Evolutionary conservation across 2,888 invertebrate genomes (phyloP).

Genomic region (Scaptomyza parva): DNA sequence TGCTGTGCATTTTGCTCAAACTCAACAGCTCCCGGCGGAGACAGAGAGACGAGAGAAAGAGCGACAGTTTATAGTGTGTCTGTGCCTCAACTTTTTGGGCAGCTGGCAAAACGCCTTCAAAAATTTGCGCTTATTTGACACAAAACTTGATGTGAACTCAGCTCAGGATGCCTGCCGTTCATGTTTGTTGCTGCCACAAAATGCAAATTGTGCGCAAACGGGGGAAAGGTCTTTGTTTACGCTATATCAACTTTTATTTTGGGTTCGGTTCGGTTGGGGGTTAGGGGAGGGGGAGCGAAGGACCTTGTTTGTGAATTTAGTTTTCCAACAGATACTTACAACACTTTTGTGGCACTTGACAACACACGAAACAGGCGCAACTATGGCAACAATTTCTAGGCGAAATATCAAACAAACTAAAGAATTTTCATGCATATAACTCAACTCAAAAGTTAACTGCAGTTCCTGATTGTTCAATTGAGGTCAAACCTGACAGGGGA

Average conservation of each 20-base stretch:
- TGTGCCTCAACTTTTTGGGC: constrained; percentile 23
- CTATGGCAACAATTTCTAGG: constrained; percentile 65
- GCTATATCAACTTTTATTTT: constrained; percentile 63
- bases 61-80: constrained; percentile 34
- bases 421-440: constrained; percentile 36
- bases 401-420: constrained; percentile 57
- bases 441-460: constrained; percentile 47
- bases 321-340: constrained; percentile 70
- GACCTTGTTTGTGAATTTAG: constrained; percentile 54
- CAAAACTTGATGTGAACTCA: constrained; percentile 59
- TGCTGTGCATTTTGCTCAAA: constrained; percentile 57
- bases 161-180: not conserved
- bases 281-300: not conserved
- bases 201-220: constrained; percentile 68
- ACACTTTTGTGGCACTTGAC: constrained; percentile 70
- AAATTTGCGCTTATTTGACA: constrained; percentile 76
- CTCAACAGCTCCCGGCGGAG: constrained; percentile 32
- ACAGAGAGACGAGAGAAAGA: too few species aligned
- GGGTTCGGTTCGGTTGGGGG: constrained; percentile 16
- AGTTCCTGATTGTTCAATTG: constrained; percentile 53
- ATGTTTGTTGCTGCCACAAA: constrained; percentile 41
- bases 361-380: constrained; percentile 41
- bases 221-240: constrained; percentile 64
- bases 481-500: constrained; percentile 45
- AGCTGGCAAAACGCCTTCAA: constrained; percentile 45